Conservation (phyloP, 2,113 vertebrate genomes). For the Phaetusa simplex region DNA sequence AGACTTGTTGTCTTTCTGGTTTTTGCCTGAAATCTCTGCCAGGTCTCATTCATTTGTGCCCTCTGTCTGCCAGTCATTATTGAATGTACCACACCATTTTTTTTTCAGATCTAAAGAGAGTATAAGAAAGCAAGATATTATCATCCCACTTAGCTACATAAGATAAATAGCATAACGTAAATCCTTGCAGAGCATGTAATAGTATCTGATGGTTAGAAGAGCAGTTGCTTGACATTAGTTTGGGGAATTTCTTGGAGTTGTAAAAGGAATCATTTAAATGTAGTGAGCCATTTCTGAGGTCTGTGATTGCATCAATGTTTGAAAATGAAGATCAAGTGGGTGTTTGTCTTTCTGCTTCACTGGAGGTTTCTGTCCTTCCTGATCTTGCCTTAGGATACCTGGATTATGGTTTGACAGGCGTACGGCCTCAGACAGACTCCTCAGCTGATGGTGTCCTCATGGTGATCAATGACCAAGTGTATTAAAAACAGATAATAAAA, state of each 20-base stretch:
- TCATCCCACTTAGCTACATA: neutral
- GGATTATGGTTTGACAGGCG: neutral
- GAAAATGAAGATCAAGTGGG: neutral
- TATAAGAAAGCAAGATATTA: neutral
- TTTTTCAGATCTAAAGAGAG: neutral
- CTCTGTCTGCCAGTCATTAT: neutral
- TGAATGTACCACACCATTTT: neutral
- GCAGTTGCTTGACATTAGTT: neutral
- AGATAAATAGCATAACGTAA: neutral
- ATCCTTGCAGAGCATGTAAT: neutral
- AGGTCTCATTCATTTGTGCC: neutral
- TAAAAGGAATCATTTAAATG: neutral
- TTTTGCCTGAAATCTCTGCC: neutral
- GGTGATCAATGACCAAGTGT: neutral
- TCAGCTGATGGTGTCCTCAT: neutral
- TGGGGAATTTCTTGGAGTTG: neutral
- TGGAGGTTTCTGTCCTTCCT: neutral
- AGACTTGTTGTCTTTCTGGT: rapidly evolving
- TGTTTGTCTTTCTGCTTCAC: neutral
- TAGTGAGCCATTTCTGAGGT: neutral
- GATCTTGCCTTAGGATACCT: neutral
- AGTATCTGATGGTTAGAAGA: neutral
- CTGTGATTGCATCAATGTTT: neutral
- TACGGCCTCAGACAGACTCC: neutral
- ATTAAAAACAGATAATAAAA: neutral